A percentile compares a stretch with the other conserved stretches of the same genome.
These are phyloP conservation scores for Neelides sp. DNA, from an alignment of 1,140 invertebrate genomes.

Conservation along the genomic window DNA sequence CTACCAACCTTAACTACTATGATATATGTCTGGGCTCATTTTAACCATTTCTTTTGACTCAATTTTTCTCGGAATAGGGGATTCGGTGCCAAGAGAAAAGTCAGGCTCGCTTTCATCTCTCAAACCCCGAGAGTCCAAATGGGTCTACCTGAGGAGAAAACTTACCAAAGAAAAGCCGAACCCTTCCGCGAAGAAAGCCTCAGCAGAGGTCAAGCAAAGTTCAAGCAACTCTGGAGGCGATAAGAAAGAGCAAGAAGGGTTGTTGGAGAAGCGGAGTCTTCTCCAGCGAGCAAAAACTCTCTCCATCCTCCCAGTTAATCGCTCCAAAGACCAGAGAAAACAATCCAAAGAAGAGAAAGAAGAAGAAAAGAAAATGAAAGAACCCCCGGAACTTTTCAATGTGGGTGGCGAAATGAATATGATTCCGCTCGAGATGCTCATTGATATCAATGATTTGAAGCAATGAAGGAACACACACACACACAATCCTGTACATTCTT, in stretches of 20 bases:
- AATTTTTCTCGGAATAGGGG: slow-evolving; percentile 13
- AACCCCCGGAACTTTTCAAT: slow-evolving; percentile 25
- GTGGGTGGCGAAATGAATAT: slow-evolving; percentile 31
- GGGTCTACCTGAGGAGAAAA: slow-evolving; percentile 28
- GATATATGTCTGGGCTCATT: not conserved
- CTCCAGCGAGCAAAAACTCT: slow-evolving; percentile 29
- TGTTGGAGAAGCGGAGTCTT: slow-evolving; percentile 25
- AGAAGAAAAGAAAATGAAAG: slow-evolving; percentile 9
- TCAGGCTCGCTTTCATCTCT: slow-evolving; percentile 28
- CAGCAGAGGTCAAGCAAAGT: not conserved
- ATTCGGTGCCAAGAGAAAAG: slow-evolving; percentile 20
- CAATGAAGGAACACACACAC: too few species aligned
- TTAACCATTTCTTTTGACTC: not conserved
- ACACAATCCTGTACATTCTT: too few species aligned
- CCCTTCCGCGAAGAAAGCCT: slow-evolving; percentile 8
- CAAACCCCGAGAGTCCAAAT: slow-evolving; percentile 27
- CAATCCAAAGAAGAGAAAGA: slow-evolving; percentile 12
- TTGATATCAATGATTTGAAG: slow-evolving; percentile 29
- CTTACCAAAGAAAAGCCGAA: slow-evolving; percentile 21
- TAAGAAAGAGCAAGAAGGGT: not conserved
- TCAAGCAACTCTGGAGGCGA: not conserved
- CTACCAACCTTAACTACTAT: not conserved
- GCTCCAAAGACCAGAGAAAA: too few species aligned
- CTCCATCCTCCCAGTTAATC: slow-evolving; percentile 26
- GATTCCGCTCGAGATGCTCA: slow-evolving; percentile 30